Evolutionary conservation across 2,797 vertebrate species (phyloP).

Genomic region (Cyprinella venusta): DNA sequence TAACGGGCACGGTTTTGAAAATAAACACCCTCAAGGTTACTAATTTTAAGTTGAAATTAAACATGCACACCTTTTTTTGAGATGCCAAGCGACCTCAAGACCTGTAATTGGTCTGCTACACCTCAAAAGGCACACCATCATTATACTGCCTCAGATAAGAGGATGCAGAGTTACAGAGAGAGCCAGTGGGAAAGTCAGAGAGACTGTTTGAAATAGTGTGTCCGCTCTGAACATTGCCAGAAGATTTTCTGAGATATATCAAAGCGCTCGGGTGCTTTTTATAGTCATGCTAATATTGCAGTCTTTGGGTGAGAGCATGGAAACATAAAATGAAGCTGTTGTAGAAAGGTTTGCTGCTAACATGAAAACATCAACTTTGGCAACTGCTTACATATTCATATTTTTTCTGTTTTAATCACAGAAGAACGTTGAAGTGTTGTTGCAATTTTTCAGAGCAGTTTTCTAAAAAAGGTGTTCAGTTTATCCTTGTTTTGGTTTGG

Average conservation of each 20-base stretch:
- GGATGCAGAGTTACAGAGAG: background rate
- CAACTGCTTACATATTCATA: background rate
- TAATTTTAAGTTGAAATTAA: conserved; percentile 43
- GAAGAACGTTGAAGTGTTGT: background rate
- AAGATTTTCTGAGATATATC: conserved; percentile 42
- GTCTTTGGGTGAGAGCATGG: conserved; percentile 24
- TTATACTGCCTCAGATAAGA: conserved; percentile 32
- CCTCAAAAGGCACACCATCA: conserved; percentile 40
- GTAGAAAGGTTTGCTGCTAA: conserved; percentile 17
- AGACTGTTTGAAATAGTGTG: background rate
- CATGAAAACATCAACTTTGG: conserved; percentile 8
- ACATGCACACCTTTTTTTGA: conserved; percentile 16
- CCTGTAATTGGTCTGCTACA: conserved; percentile 44
- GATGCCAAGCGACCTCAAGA: conserved; percentile 19
- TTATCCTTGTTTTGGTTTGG: conserved; percentile 1
- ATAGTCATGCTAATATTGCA: conserved; percentile 40
- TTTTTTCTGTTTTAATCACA: conserved; percentile 22
- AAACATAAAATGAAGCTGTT: conserved; percentile 30
- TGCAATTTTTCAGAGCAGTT: background rate
- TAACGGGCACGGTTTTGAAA: conserved; percentile 8
- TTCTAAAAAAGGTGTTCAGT: background rate
- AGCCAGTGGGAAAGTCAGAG: conserved; percentile 8
- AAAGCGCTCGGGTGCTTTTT: conserved; percentile 46
- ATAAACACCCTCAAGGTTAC: conserved; percentile 48
- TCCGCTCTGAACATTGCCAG: conserved; percentile 14